These are phyloP conservation scores for Nephrotoma guestfalica DNA, from an alignment of 2,888 invertebrate species.

Conservation along the genomic window DNA sequence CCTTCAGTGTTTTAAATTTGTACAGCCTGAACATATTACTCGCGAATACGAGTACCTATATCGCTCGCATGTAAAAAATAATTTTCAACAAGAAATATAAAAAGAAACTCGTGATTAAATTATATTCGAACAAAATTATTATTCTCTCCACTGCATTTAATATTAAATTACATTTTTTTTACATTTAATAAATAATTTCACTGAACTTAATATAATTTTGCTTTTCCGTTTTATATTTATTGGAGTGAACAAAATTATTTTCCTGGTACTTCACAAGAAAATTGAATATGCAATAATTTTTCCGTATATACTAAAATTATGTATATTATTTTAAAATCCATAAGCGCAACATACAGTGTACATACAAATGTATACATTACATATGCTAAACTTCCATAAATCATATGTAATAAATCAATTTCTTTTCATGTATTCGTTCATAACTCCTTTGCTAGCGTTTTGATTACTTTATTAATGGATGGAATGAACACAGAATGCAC, in stretches of 20 bases:
- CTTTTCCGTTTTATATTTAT: neutral
- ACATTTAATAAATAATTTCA: neutral
- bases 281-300: neutral
- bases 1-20: too few species aligned
- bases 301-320: neutral
- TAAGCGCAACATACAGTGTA: neutral
- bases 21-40: too few species aligned
- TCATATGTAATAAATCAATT: neutral
- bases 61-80: too few species aligned
- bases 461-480: neutral
- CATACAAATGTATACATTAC: neutral
- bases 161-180: neutral
- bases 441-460: neutral
- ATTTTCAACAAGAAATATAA: neutral
- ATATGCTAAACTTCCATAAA: neutral
- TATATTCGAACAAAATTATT: neutral
- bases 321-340: neutral
- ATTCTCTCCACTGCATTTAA: neutral
- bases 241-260: neutral
- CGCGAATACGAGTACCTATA: too few species aligned
- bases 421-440: neutral
- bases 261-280: neutral
- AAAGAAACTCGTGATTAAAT: neutral
- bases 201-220: neutral
- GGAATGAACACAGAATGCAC: neutral